Evolutionary conservation across 2,797 vertebrate species (phyloP).

Genomic region (Ptychobarbus kaznakovi): DNA sequence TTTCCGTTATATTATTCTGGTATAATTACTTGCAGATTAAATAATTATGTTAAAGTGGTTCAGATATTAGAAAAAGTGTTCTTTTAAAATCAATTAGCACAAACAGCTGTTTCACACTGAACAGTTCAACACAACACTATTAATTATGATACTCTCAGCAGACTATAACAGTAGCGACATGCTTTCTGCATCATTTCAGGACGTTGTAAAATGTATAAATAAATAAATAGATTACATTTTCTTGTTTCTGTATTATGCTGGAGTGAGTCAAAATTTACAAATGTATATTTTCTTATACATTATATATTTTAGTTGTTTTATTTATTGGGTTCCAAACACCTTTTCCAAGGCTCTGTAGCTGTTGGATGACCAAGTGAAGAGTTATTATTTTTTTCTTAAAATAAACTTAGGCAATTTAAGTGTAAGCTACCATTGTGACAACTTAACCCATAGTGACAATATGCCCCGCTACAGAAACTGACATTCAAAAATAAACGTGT

Average conservation of each 20-base stretch:
- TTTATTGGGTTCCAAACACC: too few relatives aligned
- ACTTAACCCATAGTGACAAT: background rate
- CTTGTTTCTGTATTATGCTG: too few relatives aligned
- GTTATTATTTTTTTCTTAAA: too few relatives aligned
- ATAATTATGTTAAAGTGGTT: slow-evolving; percentile 10
- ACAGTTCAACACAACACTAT: background rate
- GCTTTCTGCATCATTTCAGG: background rate
- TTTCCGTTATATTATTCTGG: background rate
- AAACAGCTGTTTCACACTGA: background rate
- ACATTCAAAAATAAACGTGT: background rate
- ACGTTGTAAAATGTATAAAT: background rate
- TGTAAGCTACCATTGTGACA: background rate
- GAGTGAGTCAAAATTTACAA: too few relatives aligned
- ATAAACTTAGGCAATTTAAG: background rate
- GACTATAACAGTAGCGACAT: background rate
- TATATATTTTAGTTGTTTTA: too few relatives aligned
- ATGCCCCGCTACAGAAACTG: background rate
- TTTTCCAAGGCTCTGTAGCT: background rate
- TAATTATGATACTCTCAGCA: background rate
- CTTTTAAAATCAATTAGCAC: background rate
- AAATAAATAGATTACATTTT: background rate
- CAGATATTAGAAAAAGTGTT: slow-evolving; percentile 9
- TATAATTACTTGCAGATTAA: background rate
- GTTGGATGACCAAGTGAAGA: background rate
- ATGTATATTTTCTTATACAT: too few relatives aligned